phyloP scores from a whole-genome alignment of 2,888 invertebrate genomes.

The Pherbina coryleti region DNA sequence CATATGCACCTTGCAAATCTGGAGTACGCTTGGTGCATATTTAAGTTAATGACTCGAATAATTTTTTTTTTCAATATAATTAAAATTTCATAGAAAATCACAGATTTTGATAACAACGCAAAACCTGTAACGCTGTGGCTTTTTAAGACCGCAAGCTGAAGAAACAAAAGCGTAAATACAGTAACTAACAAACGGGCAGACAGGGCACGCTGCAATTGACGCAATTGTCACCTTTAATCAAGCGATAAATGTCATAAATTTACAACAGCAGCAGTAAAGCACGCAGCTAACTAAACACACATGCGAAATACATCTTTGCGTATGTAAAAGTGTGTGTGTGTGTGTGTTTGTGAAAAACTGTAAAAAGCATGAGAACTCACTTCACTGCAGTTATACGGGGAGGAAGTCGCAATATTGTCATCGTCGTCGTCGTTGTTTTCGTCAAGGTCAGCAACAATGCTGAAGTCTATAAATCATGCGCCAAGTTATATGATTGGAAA shows the following conservation, averaged over 20 bases:
- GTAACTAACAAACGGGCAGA: slow-evolving; percentile 23
- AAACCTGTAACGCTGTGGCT: too few species aligned
- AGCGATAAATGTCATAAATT: slow-evolving; percentile 18
- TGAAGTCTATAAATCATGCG: slow-evolving; percentile 23
- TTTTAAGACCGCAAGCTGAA: too few species aligned
- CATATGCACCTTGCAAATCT: too few species aligned
- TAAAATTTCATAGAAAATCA: too few species aligned
- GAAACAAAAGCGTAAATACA: slow-evolving; percentile 43
- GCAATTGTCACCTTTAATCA: slow-evolving; percentile 17
- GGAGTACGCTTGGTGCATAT: too few species aligned
- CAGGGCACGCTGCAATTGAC: not conserved
- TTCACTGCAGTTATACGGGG: not conserved
- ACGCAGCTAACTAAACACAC: not conserved
- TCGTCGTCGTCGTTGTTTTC: not conserved
- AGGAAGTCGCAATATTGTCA: not conserved
- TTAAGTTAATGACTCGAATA: too few species aligned
- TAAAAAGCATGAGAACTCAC: not conserved
- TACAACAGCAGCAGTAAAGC: not conserved
- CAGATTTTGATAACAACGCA: too few species aligned
- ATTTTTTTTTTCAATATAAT: too few species aligned
- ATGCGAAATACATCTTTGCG: not conserved
- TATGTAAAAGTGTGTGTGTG: not conserved
- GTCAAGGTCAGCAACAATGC: slow-evolving; percentile 21
- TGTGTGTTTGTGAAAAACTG: not conserved
- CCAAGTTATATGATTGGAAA: slow-evolving; percentile 20